Conservation (phyloP, 2,797 vertebrate species). For the Propithecus deckenii region DNA sequence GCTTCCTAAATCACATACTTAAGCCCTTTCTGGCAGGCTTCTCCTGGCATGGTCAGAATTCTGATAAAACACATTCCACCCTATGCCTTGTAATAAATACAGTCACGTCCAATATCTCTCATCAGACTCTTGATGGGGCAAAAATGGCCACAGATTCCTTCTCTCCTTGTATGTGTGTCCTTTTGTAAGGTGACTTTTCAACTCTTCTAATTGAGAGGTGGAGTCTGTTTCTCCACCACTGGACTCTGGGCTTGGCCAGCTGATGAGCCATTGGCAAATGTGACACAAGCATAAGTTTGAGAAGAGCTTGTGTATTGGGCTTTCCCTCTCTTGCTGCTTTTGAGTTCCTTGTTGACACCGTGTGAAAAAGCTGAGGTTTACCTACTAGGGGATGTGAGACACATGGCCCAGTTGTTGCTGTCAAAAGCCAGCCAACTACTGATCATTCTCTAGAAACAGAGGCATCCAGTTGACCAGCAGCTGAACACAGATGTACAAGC, state of each 20-base stretch:
- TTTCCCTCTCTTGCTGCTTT: background rate
- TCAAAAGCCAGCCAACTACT: background rate
- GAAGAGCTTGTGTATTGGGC: background rate
- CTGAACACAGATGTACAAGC: background rate
- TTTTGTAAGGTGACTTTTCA: background rate
- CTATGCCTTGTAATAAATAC: background rate
- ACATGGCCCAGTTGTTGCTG: accelerated
- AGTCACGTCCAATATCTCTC: background rate
- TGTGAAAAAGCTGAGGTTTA: background rate
- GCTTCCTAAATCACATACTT: background rate
- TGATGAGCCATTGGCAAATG: background rate
- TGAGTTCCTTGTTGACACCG: background rate
- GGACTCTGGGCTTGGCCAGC: background rate
- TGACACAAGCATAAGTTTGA: background rate
- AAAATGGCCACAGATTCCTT: background rate
- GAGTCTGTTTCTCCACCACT: background rate
- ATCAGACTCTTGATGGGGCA: background rate
- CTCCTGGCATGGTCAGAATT: background rate
- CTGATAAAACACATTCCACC: background rate
- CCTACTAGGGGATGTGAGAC: background rate
- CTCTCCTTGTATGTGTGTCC: background rate
- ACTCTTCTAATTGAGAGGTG: background rate
- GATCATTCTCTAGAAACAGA: background rate
- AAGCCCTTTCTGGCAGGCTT: background rate
- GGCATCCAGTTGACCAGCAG: too few relatives aligned